phyloP scores from a whole-genome alignment of 2,888 invertebrate species.

The Labia minor region DNA sequence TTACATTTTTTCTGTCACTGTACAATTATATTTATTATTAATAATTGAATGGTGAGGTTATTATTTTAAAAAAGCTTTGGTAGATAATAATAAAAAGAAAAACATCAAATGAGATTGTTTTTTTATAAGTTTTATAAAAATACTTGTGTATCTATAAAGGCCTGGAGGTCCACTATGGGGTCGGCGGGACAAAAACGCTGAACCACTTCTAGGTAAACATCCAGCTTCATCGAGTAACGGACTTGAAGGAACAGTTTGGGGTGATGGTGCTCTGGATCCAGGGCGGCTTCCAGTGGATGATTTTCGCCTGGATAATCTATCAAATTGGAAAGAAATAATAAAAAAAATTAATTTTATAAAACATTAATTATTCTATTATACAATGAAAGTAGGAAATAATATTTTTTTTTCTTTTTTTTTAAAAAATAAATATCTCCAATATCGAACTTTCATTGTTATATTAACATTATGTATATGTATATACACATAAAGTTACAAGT shows the following conservation, averaged over 20 bases:
- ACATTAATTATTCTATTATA: conserved; percentile 14
- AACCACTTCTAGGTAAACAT: conserved; percentile 23
- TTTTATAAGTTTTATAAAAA: too few relatives aligned
- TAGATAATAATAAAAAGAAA: too few relatives aligned
- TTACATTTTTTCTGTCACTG: too few relatives aligned
- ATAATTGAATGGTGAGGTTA: too few relatives aligned
- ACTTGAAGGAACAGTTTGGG: conserved; percentile 32
- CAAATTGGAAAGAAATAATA: background rate
- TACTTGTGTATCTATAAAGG: too few relatives aligned
- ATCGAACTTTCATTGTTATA: background rate
- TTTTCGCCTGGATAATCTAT: conserved; percentile 34
- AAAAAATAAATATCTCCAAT: background rate
- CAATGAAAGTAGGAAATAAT: background rate
- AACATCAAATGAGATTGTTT: too few relatives aligned
- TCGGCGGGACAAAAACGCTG: conserved; percentile 38
- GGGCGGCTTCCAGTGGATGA: conserved; percentile 37
- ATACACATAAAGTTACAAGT: too few relatives aligned
- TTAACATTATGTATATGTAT: background rate
- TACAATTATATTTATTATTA: too few relatives aligned
- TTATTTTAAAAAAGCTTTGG: too few relatives aligned
- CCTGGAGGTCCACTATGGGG: conserved; percentile 70
- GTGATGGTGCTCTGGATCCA: conserved; percentile 33
- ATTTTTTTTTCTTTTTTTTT: background rate
- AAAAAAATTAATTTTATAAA: background rate
- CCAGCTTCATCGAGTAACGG: conserved; percentile 36